phyloP scores from a whole-genome alignment of 1,140 invertebrate genomes.

The Drosophila ambigua region DNA sequence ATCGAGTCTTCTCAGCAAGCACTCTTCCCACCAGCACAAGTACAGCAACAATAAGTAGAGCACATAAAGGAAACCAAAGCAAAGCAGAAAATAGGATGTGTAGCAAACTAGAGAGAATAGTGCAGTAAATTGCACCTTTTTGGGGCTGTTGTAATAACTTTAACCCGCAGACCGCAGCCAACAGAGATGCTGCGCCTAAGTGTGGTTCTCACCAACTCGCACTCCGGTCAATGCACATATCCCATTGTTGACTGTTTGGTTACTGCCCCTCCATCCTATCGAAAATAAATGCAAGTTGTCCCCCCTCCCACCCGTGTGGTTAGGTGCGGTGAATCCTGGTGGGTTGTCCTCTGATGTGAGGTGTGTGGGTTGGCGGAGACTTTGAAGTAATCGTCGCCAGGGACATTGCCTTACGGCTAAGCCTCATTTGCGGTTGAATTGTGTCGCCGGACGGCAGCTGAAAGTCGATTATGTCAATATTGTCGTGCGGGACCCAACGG shows the following conservation, averaged over 20 bases:
- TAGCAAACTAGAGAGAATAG: too few species aligned
- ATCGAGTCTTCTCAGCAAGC: too few species aligned
- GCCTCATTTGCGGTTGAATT: slow-evolving; percentile 80
- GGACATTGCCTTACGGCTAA: slow-evolving; percentile 67
- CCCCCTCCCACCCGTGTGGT: slow-evolving; percentile 24
- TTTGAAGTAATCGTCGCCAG: slow-evolving; percentile 69
- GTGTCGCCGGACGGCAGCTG: slow-evolving; percentile 71
- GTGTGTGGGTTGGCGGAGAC: slow-evolving; percentile 17
- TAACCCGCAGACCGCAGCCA: neutral
- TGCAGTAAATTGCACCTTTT: neutral
- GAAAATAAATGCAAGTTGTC: slow-evolving; percentile 31
- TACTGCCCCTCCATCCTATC: neutral
- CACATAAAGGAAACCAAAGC: too few species aligned
- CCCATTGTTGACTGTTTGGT: slow-evolving; percentile 57
- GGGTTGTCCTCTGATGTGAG: neutral
- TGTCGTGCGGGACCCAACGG: slow-evolving; percentile 33
- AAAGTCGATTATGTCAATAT: slow-evolving; percentile 82
- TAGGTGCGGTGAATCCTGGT: slow-evolving; percentile 18
- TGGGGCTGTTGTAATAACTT: neutral
- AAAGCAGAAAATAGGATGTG: too few species aligned
- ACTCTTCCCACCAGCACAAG: too few species aligned
- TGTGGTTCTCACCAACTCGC: slow-evolving; percentile 26
- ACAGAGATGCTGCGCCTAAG: neutral
- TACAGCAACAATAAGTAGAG: too few species aligned
- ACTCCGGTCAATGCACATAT: slow-evolving; percentile 52